phyloP scores from a whole-genome alignment of 2,113 vertebrate species.

The Theropithecus gelada region DNA sequence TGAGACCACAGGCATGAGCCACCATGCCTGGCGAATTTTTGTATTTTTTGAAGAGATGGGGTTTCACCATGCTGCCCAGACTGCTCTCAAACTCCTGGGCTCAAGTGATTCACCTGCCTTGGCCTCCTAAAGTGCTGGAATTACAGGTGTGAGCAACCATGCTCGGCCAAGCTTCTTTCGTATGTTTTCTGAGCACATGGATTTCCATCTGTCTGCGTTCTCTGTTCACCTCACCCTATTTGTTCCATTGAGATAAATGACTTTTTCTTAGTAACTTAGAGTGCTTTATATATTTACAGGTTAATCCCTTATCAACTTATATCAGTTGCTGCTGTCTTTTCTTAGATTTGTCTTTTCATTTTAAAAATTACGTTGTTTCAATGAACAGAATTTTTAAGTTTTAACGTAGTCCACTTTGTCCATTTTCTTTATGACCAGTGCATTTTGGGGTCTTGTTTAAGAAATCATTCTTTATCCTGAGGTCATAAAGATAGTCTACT shows the following conservation, averaged over 20 bases:
- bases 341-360: conserved; percentile 17
- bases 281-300: not conserved
- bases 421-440: not conserved
- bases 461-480: not conserved
- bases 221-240: not conserved
- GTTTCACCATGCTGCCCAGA: no score
- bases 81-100: no score
- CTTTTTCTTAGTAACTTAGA: conserved; percentile 5
- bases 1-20: no score
- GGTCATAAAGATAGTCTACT: not conserved
- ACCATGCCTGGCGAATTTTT: no score
- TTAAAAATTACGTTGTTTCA: not conserved
- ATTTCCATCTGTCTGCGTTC: not conserved
- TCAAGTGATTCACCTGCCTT: no score
- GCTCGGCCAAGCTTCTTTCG: not conserved
- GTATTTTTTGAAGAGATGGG: no score
- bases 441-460: not conserved
- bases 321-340: not conserved
- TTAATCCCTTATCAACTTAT: not conserved
- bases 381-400: not conserved
- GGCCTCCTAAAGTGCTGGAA: no score
- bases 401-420: not conserved
- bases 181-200: not conserved
- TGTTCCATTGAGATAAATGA: not conserved
- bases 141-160: no score